phyloP scores from a whole-genome alignment of 2,113 vertebrate genomes.

The Sebastes schlegelii region DNA sequence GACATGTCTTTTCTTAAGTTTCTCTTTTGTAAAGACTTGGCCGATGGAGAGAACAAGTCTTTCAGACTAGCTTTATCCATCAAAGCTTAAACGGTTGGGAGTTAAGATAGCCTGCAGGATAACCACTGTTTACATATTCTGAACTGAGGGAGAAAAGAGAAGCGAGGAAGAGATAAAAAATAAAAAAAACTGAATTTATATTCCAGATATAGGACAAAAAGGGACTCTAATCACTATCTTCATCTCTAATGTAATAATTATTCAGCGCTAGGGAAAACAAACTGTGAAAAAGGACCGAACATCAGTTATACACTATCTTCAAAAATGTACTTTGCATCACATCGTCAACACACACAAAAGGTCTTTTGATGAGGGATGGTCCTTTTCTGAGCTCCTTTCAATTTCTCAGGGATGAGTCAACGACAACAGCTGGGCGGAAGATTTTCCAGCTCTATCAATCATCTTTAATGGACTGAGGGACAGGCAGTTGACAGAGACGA shows the following conservation, averaged over 20 bases:
- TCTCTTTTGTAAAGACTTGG: constrained; percentile 36
- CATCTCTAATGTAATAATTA: constrained; percentile 56
- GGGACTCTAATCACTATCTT: constrained; percentile 45
- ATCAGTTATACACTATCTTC: constrained; percentile 45
- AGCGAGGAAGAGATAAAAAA: neutral
- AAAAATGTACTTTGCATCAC: constrained; percentile 49
- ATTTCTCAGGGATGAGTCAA: constrained; percentile 74
- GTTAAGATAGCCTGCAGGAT: constrained; percentile 31
- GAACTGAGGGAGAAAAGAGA: constrained; percentile 21
- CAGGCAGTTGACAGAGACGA: constrained; percentile 81
- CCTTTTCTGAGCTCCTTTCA: constrained; percentile 73
- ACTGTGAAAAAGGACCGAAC: neutral
- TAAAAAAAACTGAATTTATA: constrained; percentile 2
- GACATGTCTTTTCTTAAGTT: constrained; percentile 30
- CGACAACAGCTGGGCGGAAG: constrained; percentile 82
- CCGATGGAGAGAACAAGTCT: constrained; percentile 3
- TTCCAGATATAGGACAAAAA: constrained; percentile 35
- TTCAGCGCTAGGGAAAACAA: constrained; percentile 15
- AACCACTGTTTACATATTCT: constrained; percentile 32
- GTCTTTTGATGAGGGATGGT: constrained; percentile 68
- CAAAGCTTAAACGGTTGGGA: constrained; percentile 28
- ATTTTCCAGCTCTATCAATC: constrained; percentile 82
- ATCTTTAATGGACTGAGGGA: constrained; percentile 86
- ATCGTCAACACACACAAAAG: constrained; percentile 70
- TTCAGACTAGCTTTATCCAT: constrained; percentile 24